A percentile compares a stretch with the other conserved stretches of the same genome.
phyloP scores from a whole-genome alignment of 1,140 invertebrate genomes.

The Belonocnema kinseyi region DNA sequence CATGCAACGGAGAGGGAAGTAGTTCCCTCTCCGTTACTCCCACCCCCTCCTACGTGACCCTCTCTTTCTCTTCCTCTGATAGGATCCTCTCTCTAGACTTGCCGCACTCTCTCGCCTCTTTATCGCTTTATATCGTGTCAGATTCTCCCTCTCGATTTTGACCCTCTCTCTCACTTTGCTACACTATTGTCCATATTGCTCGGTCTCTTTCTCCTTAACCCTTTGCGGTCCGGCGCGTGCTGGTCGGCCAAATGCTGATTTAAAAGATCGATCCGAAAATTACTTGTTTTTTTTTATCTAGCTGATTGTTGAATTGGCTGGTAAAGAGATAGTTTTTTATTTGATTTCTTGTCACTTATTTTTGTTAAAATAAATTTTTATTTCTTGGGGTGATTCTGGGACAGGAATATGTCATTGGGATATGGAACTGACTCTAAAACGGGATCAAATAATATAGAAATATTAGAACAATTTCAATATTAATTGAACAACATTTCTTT shows the following conservation, averaged over 20 bases:
- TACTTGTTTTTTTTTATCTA: conserved; percentile 31
- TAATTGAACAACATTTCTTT: no score
- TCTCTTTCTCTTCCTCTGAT: conserved; percentile 37
- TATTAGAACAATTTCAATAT: no score
- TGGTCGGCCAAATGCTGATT: conserved; percentile 49
- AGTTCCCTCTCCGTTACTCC: conserved; percentile 55
- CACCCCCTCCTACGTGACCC: conserved; percentile 34
- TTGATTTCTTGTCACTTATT: no score
- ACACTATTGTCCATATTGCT: conserved; percentile 33
- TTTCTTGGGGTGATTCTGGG: no score
- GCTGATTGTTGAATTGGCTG: no score
- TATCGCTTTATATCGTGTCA: conserved; percentile 57
- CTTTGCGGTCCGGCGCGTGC: conserved; percentile 61
- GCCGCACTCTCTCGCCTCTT: conserved; percentile 41
- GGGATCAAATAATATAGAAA: no score
- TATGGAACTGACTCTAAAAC: no score
- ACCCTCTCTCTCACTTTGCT: conserved; percentile 15
- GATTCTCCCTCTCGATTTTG: conserved; percentile 39
- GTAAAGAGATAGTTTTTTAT: no score
- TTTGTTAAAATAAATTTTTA: no score
- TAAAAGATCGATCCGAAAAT: conserved; percentile 52
- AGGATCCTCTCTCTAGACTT: conserved; percentile 12
- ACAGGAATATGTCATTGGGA: no score
- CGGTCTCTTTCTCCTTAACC: conserved; percentile 48
- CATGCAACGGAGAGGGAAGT: conserved; percentile 49